A percentile compares a stretch with the other conserved stretches of the same genome.
Conservation (phyloP, 2,888 invertebrate genomes). For the Acheta domesticus region DNA sequence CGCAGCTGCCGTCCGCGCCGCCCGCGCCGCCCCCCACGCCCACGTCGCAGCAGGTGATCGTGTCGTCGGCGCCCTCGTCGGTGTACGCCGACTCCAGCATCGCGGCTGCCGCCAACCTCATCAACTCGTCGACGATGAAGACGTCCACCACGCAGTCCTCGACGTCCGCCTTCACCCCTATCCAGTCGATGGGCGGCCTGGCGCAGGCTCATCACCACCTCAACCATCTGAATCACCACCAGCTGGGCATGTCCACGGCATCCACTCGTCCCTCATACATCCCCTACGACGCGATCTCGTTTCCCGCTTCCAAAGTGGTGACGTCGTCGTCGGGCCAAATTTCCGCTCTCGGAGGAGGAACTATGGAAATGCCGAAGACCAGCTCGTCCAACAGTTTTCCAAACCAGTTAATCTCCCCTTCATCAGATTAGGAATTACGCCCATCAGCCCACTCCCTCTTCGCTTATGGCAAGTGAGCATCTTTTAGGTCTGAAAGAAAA, state of each 20-base stretch:
- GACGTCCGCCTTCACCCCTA: slow-evolving; percentile 91
- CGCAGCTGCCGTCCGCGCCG: slow-evolving; percentile 44
- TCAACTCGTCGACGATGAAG: slow-evolving; percentile 52
- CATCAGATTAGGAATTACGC: slow-evolving; percentile 96
- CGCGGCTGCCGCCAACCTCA: slow-evolving; percentile 47
- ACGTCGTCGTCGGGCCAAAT: slow-evolving; percentile 43
- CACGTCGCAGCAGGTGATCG: slow-evolving; percentile 34
- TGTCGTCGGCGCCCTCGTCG: slow-evolving; percentile 33
- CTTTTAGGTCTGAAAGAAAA: slow-evolving; percentile 43
- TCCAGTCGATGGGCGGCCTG: slow-evolving; percentile 72
- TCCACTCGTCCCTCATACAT: slow-evolving; percentile 61
- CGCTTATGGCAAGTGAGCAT: slow-evolving; percentile 67
- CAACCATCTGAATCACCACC: slow-evolving; percentile 56
- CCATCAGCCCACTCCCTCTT: slow-evolving; percentile 74
- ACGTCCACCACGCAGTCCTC: slow-evolving; percentile 73
- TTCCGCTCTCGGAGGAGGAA: slow-evolving; percentile 49
- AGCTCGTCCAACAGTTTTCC: slow-evolving; percentile 69
- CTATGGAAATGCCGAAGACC: slow-evolving; percentile 54
- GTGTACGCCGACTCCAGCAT: slow-evolving; percentile 44
- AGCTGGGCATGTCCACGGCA: slow-evolving; percentile 37
- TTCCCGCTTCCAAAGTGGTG: slow-evolving; percentile 52
- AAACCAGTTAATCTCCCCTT: slow-evolving; percentile 86
- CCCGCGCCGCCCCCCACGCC: slow-evolving; percentile 47
- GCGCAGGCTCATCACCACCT: slow-evolving; percentile 57
- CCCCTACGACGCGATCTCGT: slow-evolving; percentile 85